Percentiles rank a stretch among this genome's conserved stretches.
Evolutionary conservation across 1,140 invertebrate species (phyloP).

Genomic region (Aphelinus certus): DNA sequence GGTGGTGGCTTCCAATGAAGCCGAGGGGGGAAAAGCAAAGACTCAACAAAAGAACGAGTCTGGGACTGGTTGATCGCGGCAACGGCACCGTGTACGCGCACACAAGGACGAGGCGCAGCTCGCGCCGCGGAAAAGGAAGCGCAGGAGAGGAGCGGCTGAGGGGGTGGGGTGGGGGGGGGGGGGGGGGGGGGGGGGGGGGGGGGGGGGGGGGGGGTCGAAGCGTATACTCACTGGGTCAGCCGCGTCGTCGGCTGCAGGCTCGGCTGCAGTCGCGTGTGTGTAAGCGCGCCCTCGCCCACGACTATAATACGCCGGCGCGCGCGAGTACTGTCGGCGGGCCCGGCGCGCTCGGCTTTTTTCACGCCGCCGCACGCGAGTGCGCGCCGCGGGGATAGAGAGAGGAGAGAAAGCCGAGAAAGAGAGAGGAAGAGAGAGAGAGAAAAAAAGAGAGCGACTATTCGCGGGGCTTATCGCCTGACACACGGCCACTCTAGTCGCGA

Average conservation of each 20-base stretch:
- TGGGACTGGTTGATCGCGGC: neutral
- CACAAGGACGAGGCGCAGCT: constrained; percentile 14
- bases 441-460: too few relatives aligned
- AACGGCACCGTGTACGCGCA: constrained; percentile 16
- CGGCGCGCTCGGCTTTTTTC: too few relatives aligned
- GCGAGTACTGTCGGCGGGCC: too few relatives aligned
- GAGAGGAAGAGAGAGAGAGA: too few relatives aligned
- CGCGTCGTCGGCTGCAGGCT: neutral
- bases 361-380: too few relatives aligned
- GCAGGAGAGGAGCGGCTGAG: constrained; percentile 11
- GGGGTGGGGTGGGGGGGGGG: too few relatives aligned
- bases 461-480: neutral
- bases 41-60: neutral
- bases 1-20: too few relatives aligned
- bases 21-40: constrained; percentile 4
- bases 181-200: too few relatives aligned
- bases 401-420: too few relatives aligned
- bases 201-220: too few relatives aligned
- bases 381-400: too few relatives aligned
- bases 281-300: neutral
- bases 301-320: too few relatives aligned
- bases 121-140: constrained; percentile 7
- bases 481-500: neutral
- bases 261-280: neutral
- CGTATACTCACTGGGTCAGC: constrained; percentile 5